Evolutionary conservation across 2,113 vertebrate species (phyloP).

Genomic region (Talpa occidentalis): DNA sequence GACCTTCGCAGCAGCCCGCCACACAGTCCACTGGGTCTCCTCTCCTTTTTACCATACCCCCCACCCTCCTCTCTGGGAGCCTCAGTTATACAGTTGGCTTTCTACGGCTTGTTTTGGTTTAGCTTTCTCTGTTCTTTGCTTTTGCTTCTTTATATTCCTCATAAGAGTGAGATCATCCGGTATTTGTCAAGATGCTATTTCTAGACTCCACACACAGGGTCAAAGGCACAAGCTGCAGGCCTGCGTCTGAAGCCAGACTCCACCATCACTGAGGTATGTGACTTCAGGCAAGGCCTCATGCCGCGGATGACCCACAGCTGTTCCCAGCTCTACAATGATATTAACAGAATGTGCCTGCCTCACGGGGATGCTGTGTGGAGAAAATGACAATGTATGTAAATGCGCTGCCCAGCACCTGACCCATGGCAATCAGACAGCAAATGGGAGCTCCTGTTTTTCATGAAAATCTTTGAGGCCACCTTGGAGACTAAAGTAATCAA

Average conservation of each 20-base stretch:
- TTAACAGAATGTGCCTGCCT: not conserved
- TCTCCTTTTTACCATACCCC: no score
- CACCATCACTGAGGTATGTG: not conserved
- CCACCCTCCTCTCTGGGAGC: no score
- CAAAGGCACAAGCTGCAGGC: not conserved
- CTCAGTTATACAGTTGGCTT: no score
- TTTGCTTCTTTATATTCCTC: no score
- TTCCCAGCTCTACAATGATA: not conserved
- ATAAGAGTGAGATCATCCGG: no score
- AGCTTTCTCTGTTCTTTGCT: no score
- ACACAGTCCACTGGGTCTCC: no score
- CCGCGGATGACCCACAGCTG: not conserved
- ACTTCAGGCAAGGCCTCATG: not conserved
- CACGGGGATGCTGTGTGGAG: not conserved
- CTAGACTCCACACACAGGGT: not conserved
- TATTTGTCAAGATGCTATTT: not conserved
- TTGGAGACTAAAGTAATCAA: not conserved
- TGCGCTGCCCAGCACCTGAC: not conserved
- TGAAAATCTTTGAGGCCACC: not conserved
- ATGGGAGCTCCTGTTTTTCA: not conserved
- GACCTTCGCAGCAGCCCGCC: no score
- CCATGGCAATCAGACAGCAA: not conserved
- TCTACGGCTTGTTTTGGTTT: no score
- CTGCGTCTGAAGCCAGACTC: not conserved
- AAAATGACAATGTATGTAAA: not conserved